Percentiles rank a stretch among this genome's conserved stretches.
Evolutionary conservation across 2,888 invertebrate genomes (phyloP).

Genomic region (Scotopteryx bipunctaria): DNA sequence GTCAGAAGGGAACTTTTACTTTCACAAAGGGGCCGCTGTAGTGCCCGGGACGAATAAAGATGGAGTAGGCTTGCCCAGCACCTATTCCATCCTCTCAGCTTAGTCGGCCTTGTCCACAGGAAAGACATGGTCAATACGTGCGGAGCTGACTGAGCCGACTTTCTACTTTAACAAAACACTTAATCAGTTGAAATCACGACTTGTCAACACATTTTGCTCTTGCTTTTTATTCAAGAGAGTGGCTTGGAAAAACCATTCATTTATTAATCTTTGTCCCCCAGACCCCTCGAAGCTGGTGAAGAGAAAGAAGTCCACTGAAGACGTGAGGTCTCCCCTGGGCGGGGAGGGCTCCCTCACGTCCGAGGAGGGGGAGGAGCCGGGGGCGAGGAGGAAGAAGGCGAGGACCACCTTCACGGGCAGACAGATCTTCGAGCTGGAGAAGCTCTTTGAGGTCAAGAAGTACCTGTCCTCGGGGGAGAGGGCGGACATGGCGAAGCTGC

Average conservation of each 20-base stretch:
- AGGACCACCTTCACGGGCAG: constrained; percentile 97
- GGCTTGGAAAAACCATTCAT: too few species aligned
- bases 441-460: constrained; percentile 97
- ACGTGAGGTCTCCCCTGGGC: constrained; percentile 69
- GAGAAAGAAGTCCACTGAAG: constrained; percentile 76
- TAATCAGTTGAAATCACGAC: too few species aligned
- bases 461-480: constrained; percentile 97
- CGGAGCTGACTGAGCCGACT: too few species aligned
- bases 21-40: too few species aligned
- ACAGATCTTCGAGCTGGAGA: constrained; percentile 98
- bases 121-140: too few species aligned
- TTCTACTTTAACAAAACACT: too few species aligned
- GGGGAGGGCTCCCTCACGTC: constrained; percentile 74
- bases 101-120: too few species aligned
- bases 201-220: too few species aligned
- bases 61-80: too few species aligned
- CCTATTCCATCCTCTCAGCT: too few species aligned
- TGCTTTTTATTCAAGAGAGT: neutral
- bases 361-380: constrained; percentile 81
- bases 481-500: constrained; percentile 96
- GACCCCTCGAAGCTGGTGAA: constrained; percentile 71
- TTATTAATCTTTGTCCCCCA: constrained; percentile 38
- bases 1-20: too few species aligned
- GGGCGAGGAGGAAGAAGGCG: constrained; percentile 90
- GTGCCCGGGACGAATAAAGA: too few species aligned